Conservation (phyloP, 2,113 vertebrate species). For the Hyla sarda region DNA sequence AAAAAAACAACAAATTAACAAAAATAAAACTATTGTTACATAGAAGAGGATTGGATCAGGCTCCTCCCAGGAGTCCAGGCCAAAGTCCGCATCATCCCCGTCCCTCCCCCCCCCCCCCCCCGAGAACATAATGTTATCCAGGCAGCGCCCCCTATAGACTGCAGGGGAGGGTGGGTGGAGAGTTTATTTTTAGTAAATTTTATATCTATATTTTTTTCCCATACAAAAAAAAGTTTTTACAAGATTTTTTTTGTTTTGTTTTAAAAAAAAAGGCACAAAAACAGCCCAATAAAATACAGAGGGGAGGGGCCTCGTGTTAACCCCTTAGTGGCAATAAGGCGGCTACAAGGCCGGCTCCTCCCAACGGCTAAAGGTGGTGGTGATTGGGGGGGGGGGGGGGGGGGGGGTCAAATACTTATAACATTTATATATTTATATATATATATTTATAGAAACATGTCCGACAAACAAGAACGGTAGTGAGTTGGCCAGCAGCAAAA, state of each 20-base stretch:
- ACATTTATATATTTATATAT: conserved; percentile 9
- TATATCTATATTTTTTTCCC: too few species aligned
- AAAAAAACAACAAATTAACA: conserved; percentile 28
- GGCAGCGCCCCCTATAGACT: background rate
- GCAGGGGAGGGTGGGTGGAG: background rate
- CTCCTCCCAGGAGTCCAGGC: background rate
- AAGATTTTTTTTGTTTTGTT: conserved; percentile 22
- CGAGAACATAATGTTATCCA: background rate
- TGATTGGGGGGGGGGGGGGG: too few species aligned
- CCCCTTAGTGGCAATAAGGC: background rate
- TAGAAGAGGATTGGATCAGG: conserved; percentile 14
- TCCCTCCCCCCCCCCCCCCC: too few species aligned
- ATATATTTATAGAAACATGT: conserved; percentile 22
- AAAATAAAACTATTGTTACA: conserved; percentile 47
- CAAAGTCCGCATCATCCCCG: background rate
- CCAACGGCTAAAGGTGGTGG: background rate
- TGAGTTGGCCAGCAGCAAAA: conserved; percentile 46
- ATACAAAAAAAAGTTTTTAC: conserved; percentile 54
- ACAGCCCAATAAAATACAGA: conserved; percentile 49
- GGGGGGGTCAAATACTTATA: background rate
- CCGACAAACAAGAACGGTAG: conserved; percentile 12
- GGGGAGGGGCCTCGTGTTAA: background rate
- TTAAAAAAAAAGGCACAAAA: conserved; percentile 53
- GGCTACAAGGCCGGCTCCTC: background rate
- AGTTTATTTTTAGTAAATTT: background rate